phyloP scores from a whole-genome alignment of 2,888 invertebrate genomes.

The Drosophila flavopinicola region DNA sequence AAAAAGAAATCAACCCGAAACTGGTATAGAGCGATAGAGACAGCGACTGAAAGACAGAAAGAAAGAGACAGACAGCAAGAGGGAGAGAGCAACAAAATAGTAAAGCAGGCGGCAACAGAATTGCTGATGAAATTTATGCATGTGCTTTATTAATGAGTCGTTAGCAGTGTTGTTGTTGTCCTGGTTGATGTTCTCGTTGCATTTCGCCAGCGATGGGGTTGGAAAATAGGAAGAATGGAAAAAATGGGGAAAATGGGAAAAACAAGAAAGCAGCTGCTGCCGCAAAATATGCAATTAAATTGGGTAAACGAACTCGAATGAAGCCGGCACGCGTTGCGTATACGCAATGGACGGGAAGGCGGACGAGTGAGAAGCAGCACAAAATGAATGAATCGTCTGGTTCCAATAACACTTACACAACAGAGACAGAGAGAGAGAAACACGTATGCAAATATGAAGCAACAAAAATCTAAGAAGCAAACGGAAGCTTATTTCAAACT shows the following conservation, averaged over 20 bases:
- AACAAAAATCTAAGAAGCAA: conserved; percentile 56
- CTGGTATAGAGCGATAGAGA: conserved; percentile 15
- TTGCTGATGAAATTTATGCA: conserved; percentile 30
- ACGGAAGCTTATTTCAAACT: conserved; percentile 69
- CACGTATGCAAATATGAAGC: conserved; percentile 63
- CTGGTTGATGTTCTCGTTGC: conserved; percentile 30
- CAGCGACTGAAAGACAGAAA: not conserved
- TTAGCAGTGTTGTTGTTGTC: conserved; percentile 30
- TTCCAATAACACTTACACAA: not conserved
- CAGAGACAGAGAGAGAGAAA: conserved; percentile 10
- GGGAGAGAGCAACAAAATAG: conserved; percentile 3
- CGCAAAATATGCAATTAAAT: conserved; percentile 62
- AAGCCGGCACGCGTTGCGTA: conserved; percentile 50
- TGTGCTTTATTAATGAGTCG: conserved; percentile 65
- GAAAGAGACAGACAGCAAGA: not conserved
- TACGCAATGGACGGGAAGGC: conserved; percentile 41
- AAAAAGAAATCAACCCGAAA: conserved; percentile 39
- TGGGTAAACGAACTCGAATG: conserved; percentile 60
- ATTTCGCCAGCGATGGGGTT: conserved; percentile 21
- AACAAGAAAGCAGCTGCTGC: conserved; percentile 48
- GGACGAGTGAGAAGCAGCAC: no score
- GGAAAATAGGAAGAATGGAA: no score
- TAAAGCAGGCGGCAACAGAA: conserved; percentile 42
- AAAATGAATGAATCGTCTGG: no score
- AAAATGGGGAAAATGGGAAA: no score